Evolutionary conservation across 2,113 vertebrate species (phyloP).

Genomic region (Diphyllodes magnificus): DNA sequence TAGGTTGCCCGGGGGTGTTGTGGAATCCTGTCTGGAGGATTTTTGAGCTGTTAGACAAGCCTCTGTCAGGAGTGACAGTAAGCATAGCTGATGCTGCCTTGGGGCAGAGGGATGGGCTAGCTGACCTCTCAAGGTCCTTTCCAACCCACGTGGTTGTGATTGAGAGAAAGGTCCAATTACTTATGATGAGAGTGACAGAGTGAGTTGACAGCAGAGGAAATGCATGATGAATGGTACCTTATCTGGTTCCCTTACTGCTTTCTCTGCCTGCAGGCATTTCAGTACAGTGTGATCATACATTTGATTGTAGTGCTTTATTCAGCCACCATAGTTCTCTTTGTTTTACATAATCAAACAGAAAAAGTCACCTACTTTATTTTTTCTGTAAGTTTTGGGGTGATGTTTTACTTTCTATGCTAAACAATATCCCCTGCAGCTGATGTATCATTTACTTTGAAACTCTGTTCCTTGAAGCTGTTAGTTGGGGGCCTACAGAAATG

Average conservation of each 20-base stretch:
- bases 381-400: not conserved
- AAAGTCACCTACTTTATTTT: not conserved
- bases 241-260: not conserved
- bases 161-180: slow-evolving; percentile 28
- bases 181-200: not conserved
- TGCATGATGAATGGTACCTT: not conserved
- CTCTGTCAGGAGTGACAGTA: not conserved
- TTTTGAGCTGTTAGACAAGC: slow-evolving; percentile 11
- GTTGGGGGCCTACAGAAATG: not conserved
- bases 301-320: not conserved
- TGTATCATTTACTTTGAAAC: not conserved
- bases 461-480: not conserved
- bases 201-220: slow-evolving; percentile 40
- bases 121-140: slow-evolving; percentile 28
- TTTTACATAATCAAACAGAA: not conserved
- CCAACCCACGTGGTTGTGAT: slow-evolving; percentile 19
- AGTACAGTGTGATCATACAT: not conserved
- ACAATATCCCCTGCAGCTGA: not conserved
- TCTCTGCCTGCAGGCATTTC: not conserved
- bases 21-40: slow-evolving; percentile 11
- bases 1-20: not conserved
- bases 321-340: not conserved
- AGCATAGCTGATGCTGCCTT: not conserved
- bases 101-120: not conserved
- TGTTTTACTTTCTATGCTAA: not conserved